Base-by-base conservation (phyloP, 2,888 invertebrate genomes). In the Caenorhabditis sinica region DNA sequence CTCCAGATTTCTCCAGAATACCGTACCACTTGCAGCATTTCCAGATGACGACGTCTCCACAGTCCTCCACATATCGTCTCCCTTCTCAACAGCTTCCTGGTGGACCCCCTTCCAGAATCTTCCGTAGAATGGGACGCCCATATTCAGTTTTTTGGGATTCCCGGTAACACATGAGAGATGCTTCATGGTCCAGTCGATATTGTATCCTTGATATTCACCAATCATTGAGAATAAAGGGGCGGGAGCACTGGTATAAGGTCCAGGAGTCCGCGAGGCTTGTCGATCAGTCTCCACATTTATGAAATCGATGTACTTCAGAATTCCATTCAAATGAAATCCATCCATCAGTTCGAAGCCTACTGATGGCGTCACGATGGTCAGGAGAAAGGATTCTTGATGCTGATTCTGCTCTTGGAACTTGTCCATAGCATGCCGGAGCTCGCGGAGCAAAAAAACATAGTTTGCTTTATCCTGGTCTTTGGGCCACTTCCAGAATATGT, bases 1-100 rank as follows among this genome's bases (percentile, higher is more conserved):
- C 11, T 45, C 65, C 17, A 65, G 28, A 65, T 65, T 65, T 30
- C 65, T 45, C 65, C 65, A 65, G 65, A 65, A 65, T n/a, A 65
- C 65, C 15, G 25, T 30, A 17, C 65, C 65, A 30, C n/a, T 30
- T 17, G 45, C 25, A 11, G 28, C 28, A 13, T 56, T 1, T 45
- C 30, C 45, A 1, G 15, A 20, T 2, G 56, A 1, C n/a, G 63
- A 23, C 13, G 20, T 0, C 6, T 43, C 63, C 11, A 63, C 63
- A 11, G 65, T 30, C 30, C 65, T 65, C 65, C 65, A 65, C 65
- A 65, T 65, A 0, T 45, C 65, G 30, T 65, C 65, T 1, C 43
- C 30, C 13, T 65, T 65, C 9, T 65, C 65, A 28, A 65, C 65
- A 0, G 65, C 11, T 11, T n/a, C 65, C 15, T 65, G n/a, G n/a